A percentile compares a stretch with the other conserved stretches of the same genome.
These are phyloP conservation scores for Pachyseris speciosa DNA, from an alignment of 64 coral and sea anemone species.

Conservation along the genomic window DNA sequence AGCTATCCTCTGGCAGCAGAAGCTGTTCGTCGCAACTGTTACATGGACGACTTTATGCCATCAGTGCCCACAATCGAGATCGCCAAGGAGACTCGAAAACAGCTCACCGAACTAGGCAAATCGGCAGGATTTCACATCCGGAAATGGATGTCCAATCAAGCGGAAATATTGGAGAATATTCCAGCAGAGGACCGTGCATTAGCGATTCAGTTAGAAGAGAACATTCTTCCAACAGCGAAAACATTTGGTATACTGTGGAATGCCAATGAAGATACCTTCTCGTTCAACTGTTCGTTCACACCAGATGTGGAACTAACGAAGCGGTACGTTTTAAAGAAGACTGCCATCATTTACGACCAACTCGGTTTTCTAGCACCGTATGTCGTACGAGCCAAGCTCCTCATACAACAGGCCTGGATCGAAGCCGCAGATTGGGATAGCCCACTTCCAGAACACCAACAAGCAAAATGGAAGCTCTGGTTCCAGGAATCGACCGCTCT, in stretches of 20 bases:
- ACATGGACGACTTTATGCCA: too few relatives aligned
- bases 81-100: too few relatives aligned
- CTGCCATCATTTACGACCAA: constrained; percentile 60
- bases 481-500: constrained; percentile 42
- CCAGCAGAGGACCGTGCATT: constrained; percentile 32
- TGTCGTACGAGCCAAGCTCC: constrained; percentile 45
- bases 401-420: constrained; percentile 65
- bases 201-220: constrained; percentile 54
- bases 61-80: too few relatives aligned
- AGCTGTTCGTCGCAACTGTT: constrained; percentile 1
- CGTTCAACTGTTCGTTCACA: constrained; percentile 21
- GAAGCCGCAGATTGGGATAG: constrained; percentile 26
- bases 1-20: constrained; percentile 57
- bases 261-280: constrained; percentile 50
- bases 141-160: constrained; percentile 31
- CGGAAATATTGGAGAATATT: constrained; percentile 25
- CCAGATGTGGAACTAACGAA: constrained; percentile 46
- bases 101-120: too few relatives aligned
- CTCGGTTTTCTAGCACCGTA: constrained; percentile 59
- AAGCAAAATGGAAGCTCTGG: constrained; percentile 48
- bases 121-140: too few relatives aligned
- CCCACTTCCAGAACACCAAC: background rate
- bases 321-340: constrained; percentile 60
- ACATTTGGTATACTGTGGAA: constrained; percentile 65
- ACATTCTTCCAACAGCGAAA: constrained; percentile 60